Conservation (phyloP, 2,797 vertebrate species). For the Staurois parvus region DNA sequence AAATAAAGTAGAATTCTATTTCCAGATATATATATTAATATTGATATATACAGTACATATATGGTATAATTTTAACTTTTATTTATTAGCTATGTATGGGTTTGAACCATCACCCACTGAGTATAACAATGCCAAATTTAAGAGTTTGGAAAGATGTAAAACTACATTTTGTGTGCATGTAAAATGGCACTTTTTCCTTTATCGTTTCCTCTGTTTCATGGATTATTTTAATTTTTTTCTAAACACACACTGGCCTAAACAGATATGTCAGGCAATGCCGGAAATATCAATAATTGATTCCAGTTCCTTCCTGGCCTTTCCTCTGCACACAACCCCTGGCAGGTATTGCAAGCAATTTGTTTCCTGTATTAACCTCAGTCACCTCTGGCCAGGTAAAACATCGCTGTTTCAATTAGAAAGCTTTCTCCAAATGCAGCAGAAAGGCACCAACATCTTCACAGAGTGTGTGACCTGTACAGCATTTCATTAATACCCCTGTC, state of each 20-base stretch:
- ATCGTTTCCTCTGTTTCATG: neutral
- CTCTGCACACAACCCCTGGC: neutral
- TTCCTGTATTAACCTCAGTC: conserved; percentile 21
- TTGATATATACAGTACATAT: too few relatives aligned
- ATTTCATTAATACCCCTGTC: conserved; percentile 17
- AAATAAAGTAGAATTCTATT: too few relatives aligned
- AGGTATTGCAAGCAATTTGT: conserved; percentile 19
- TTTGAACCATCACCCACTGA: too few relatives aligned
- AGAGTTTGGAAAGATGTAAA: too few relatives aligned
- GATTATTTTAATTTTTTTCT: neutral
- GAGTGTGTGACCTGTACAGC: neutral
- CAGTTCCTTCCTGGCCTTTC: neutral
- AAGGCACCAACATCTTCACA: neutral
- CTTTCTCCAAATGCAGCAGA: neutral
- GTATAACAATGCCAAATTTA: too few relatives aligned
- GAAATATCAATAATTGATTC: neutral
- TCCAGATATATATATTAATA: too few relatives aligned
- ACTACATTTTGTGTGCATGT: neutral
- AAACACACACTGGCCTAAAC: neutral
- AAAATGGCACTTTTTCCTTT: neutral
- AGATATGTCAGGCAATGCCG: too few relatives aligned
- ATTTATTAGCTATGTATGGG: too few relatives aligned
- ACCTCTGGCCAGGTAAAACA: conserved; percentile 7
- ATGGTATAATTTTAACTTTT: too few relatives aligned
- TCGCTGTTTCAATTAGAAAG: conserved; percentile 5